Evolutionary conservation across 2,888 invertebrate species (phyloP).

Genomic region (Agriopis aurantiaria): DNA sequence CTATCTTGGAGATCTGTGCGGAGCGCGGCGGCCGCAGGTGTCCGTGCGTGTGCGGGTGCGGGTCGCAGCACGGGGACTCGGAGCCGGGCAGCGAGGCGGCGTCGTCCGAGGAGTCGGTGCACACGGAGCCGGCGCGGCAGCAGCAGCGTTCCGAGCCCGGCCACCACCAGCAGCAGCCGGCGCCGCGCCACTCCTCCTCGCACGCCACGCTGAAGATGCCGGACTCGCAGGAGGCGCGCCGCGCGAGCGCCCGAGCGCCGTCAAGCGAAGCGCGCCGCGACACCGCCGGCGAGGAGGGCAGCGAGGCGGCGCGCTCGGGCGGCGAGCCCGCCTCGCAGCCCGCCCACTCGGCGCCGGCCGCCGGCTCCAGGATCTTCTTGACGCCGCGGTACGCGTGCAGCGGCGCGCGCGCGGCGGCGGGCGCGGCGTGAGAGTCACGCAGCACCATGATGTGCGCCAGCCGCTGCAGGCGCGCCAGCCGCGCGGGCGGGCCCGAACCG

Average conservation of each 20-base stretch:
- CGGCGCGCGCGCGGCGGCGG: constrained; percentile 87
- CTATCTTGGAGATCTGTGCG: constrained; percentile 92
- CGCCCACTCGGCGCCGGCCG: constrained; percentile 77
- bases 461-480: constrained; percentile 86
- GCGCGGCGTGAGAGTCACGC: constrained; percentile 92
- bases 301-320: constrained; percentile 75
- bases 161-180: constrained; percentile 81
- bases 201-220: constrained; percentile 96
- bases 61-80: constrained; percentile 90
- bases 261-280: constrained; percentile 61
- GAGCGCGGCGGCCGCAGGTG: constrained; percentile 86
- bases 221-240: constrained; percentile 95
- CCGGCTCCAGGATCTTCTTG: constrained; percentile 92
- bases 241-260: constrained; percentile 53
- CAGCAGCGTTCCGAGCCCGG: constrained; percentile 61
- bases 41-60: constrained; percentile 71
- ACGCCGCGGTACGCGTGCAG: constrained; percentile 92
- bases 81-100: constrained; percentile 93
- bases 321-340: constrained; percentile 91
- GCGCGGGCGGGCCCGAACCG: constrained; percentile 63
- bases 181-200: constrained; percentile 88
- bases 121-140: constrained; percentile 88
- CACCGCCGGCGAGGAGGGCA: constrained; percentile 74
- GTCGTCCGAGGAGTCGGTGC: constrained; percentile 95
- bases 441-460: constrained; percentile 95